Evolutionary conservation across 23 tunicate genomes (phyloP), one percentile per base, ranked within the genome.

Genomic region (Ciona savignyi): DNA sequence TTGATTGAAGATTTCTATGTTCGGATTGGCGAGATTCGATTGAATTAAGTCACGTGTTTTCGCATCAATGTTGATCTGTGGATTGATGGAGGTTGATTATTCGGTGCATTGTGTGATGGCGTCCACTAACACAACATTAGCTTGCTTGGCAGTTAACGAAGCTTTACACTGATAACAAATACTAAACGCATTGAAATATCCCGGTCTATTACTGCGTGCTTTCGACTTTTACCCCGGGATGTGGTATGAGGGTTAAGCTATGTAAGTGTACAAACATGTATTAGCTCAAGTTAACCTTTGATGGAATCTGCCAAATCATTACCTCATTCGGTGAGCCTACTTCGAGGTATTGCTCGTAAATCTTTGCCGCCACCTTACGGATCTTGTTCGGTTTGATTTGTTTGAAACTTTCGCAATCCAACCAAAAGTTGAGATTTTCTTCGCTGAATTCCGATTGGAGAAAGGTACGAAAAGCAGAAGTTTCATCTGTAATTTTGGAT

Each of bases 341-440:
- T 42, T 9, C 56, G 9, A 42, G 15, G 15, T 42, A 42, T 42
- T 42, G 56, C 56, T 42, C 56, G 56, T 42, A 42, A 15, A 42
- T 42, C 56, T 42, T 42, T 42, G 15, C 56, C 56, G 56, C 56
- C 56, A 15, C 15, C 56, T 42, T 42, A 15, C 56, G 56, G 56
- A 42, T 42, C 56, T 42, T 42, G 15, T 42, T 42, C 15, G 9
- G 56, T 15, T 42, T 42, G 56, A 15, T 42, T 42, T 42, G 56
- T 70, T 85, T 85, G 79, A 28, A 78, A 33, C 48, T 42, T 78
- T 85, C 76, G 68, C 83, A 78, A n/a, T 85, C 90, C 63, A 78
- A 26, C 90, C 90, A 85, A 33, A 85, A 85, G 35, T 85, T 81
- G 24, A 85, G 29, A 66, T 78, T 85, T 78, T 85, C 90, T 66